These are phyloP conservation scores for Onychostruthus taczanowskii DNA, from an alignment of 2,113 vertebrate species.

Conservation along the genomic window DNA sequence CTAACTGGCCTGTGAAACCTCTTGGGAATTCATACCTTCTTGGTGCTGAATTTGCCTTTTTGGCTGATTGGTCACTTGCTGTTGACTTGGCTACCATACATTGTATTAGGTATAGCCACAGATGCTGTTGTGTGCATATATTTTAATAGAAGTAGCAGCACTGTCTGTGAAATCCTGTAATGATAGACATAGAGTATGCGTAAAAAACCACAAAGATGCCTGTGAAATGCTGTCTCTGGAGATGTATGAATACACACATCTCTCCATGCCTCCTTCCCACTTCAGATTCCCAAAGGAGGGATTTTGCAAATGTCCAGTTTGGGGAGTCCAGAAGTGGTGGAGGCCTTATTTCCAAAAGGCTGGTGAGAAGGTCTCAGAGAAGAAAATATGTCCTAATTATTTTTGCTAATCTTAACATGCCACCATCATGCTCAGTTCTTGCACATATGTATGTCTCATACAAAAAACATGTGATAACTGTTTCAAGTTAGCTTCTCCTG, in stretches of 20 bases:
- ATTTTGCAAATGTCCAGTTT: not conserved
- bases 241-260: not conserved
- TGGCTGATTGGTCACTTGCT: not conserved
- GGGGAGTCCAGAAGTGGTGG: fast-evolving
- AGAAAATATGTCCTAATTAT: not conserved
- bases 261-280: not conserved
- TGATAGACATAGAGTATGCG: not conserved
- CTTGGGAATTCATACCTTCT: not conserved
- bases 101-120: not conserved
- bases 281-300: not conserved
- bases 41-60: conserved; percentile 5
- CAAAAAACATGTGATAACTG: not conserved
- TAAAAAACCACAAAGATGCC: not conserved
- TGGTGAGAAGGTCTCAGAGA: not conserved
- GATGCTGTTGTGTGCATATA: not conserved
- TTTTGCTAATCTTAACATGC: not conserved
- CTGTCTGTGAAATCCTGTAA: not conserved
- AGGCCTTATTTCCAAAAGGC: not conserved
- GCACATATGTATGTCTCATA: not conserved
- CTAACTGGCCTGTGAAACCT: not conserved
- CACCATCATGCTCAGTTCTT: not conserved
- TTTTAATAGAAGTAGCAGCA: not conserved
- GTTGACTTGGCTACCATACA: not conserved
- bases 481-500: not conserved
- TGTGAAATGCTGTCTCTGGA: not conserved